Percentiles rank a stretch among this genome's conserved stretches.
Evolutionary conservation across 2,888 invertebrate species (phyloP).

Genomic region (Baronia brevicornis): DNA sequence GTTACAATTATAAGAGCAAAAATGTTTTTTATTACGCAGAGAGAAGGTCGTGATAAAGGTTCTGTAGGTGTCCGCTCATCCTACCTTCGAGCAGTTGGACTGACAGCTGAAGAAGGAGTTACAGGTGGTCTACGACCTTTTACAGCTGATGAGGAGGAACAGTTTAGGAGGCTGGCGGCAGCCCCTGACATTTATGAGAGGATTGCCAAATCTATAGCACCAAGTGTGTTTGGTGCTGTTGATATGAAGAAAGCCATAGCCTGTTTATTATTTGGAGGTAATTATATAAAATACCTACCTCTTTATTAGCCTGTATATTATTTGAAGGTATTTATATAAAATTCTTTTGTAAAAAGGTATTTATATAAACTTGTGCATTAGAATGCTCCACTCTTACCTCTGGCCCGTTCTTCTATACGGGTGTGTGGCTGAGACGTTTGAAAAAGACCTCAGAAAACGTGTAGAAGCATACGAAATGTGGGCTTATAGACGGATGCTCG

Average conservation of each 20-base stretch:
- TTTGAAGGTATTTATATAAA: constrained; percentile 5
- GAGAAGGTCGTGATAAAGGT: constrained; percentile 83
- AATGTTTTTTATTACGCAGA: constrained; percentile 43
- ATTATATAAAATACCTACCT: no score
- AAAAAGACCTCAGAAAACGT: no score
- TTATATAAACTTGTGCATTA: no score
- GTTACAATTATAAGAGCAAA: no score
- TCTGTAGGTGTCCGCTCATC: constrained; percentile 94
- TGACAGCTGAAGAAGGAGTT: constrained; percentile 89
- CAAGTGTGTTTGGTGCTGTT: constrained; percentile 94
- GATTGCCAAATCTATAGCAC: constrained; percentile 93
- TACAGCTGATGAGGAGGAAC: constrained; percentile 74
- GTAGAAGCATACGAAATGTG: no score
- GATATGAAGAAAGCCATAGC: constrained; percentile 99
- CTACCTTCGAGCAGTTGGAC: constrained; percentile 95
- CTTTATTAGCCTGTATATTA: no score
- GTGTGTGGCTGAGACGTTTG: no score
- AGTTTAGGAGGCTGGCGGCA: constrained; percentile 88
- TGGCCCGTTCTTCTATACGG: no score
- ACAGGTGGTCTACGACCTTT: constrained; percentile 78
- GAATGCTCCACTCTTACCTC: no score
- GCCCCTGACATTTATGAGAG: constrained; percentile 92
- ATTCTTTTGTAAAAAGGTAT: no score
- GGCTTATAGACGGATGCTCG: no score
- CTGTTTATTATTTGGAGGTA: constrained; percentile 94